These are phyloP conservation scores for Urechis unicinctus DNA, from an alignment of 2,888 invertebrate genomes.

Conservation along the genomic window DNA sequence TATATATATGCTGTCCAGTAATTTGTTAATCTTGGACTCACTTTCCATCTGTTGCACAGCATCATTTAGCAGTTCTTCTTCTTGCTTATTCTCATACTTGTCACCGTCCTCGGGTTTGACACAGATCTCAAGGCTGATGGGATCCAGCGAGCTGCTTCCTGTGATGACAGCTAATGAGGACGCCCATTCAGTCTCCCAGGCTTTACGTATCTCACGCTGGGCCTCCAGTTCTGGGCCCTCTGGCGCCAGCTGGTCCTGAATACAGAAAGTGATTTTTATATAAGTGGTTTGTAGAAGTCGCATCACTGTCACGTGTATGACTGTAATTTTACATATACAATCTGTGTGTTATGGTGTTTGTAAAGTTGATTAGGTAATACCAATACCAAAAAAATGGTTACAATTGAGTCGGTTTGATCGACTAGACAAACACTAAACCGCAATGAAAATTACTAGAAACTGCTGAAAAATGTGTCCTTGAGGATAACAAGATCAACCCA, in stretches of 20 bases:
- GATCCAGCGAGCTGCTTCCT: conserved; percentile 31
- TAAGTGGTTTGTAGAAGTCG: no score
- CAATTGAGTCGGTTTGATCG: no score
- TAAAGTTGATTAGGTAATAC: no score
- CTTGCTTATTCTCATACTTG: background rate
- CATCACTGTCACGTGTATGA: no score
- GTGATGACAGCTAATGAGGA: conserved; percentile 34
- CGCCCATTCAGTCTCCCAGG: conserved; percentile 36
- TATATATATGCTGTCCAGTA: no score
- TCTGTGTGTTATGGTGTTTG: no score
- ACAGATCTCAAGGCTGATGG: conserved; percentile 33
- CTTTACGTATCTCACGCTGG: conserved; percentile 32
- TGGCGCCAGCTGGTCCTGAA: conserved; percentile 23
- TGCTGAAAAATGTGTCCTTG: no score
- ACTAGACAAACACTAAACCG: no score
- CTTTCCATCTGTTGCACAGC: conserved; percentile 34
- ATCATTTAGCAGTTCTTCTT: conserved; percentile 33
- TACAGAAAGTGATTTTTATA: background rate
- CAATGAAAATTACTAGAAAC: no score
- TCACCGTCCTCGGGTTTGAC: background rate
- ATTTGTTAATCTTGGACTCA: no score
- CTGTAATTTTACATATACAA: background rate
- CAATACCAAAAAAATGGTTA: no score
- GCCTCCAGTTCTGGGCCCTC: conserved; percentile 42
- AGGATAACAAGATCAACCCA: no score